Evolutionary conservation across 1,140 invertebrate species (phyloP), one percentile per base, ranked within the genome.

Genomic region (Aphaenogaster rudis): DNA sequence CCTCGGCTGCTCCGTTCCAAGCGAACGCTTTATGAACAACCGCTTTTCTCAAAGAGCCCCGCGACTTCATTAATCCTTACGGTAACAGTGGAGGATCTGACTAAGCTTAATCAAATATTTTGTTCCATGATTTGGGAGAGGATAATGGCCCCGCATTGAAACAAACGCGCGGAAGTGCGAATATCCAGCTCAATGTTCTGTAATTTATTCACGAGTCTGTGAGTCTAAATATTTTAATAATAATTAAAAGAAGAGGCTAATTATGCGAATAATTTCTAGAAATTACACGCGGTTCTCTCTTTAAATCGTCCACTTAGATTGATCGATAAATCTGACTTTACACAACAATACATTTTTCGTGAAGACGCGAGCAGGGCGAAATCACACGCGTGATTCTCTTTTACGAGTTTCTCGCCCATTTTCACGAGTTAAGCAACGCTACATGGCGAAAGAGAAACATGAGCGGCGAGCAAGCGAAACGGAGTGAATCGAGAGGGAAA

Each of bases 331-430:
- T 9, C 39, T 48, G 28, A 17, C 33, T 82, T 61, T 21, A 7
- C 36, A 45, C 59, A n/a, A 59, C n/a, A 9, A 64, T 57, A 21
- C 8, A 59, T 2, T 61, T 72, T 74, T 69, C n/a, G 33, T 21
- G 39, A 66, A 45, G 52, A 36, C 33, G 11, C 15, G 36, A 76
- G 36, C 63, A 33, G 42, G 15, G 45, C 9, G n/a, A 88, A 86
- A 91, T 72, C 64, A 74, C 77, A 69, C 71, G 81, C 59, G 59
- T 82, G 86, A 85, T 87, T 84, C 72, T 76, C 78, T 77, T 89
- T 91, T 91, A 90, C 79, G 86, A 88, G 59, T 80, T 61, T 67
- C 50, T 86, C 71, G 63, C 61, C 28, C 78, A 69, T 17, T 88
- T 78, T 52, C 42, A 63, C 42, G 71, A 59, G 69, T 74, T 21